phyloP scores from a whole-genome alignment of 2,797 vertebrate species.

The Pristis pectinata region DNA sequence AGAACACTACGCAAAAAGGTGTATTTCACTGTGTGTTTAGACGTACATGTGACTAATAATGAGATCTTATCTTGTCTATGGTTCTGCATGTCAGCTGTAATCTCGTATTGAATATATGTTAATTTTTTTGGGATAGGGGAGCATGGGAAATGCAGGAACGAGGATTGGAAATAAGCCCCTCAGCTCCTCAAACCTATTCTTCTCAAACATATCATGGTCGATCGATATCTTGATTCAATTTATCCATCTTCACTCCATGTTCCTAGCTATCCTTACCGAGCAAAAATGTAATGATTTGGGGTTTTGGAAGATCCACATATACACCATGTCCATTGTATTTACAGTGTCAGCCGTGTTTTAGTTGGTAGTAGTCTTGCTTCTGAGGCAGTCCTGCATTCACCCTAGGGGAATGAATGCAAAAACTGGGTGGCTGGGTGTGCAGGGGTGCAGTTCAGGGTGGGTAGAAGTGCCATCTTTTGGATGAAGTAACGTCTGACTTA shows the following conservation, averaged over 20 bases:
- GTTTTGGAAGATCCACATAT: background rate
- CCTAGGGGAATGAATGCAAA: background rate
- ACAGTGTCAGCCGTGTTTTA: background rate
- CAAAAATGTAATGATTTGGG: background rate
- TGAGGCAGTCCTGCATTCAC: background rate
- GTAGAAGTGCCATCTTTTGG: background rate
- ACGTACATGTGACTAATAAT: no score
- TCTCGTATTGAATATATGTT: background rate
- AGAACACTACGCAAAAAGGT: no score
- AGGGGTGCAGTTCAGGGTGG: background rate
- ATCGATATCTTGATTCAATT: background rate
- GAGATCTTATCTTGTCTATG: no score
- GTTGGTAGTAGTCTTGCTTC: background rate
- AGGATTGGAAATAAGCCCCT: background rate
- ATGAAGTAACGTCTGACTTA: no score
- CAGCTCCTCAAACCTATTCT: background rate
- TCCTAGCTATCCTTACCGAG: background rate
- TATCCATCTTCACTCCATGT: background rate
- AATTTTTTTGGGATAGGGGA: background rate
- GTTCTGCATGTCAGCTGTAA: background rate
- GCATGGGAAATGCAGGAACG: background rate
- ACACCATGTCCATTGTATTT: background rate
- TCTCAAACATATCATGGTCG: background rate
- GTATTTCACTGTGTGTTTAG: no score
- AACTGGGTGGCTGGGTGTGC: background rate